Percentiles rank a stretch among this genome's conserved stretches.
Evolutionary conservation across 1,140 invertebrate species (phyloP).

Genomic region (Drosophila suzukii): DNA sequence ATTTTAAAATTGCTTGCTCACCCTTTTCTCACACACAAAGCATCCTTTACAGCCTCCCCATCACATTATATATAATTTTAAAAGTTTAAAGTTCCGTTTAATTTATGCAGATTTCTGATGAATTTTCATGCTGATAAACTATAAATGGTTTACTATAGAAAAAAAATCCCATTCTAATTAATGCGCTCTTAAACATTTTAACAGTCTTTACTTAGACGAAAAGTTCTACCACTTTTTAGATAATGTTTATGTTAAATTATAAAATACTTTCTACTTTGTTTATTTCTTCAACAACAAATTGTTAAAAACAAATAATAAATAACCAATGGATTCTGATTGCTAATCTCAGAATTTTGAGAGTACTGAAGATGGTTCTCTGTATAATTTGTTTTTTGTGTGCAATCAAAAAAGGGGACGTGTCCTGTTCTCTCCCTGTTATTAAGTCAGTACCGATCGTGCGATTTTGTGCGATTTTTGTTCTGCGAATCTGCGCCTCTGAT

Average conservation of each 20-base stretch:
- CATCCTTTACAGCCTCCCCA: not conserved
- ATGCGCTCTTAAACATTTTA: too few relatives aligned
- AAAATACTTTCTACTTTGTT: too few relatives aligned
- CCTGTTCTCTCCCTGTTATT: conserved; percentile 35
- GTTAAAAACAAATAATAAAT: not conserved
- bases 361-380: not conserved
- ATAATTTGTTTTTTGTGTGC: conserved; percentile 1
- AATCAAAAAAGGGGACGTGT: conserved; percentile 30
- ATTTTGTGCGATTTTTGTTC: conserved; percentile 28
- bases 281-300: too few relatives aligned
- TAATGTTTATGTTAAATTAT: too few relatives aligned
- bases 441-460: conserved; percentile 18
- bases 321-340: not conserved
- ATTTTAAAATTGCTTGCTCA: conserved; percentile 30
- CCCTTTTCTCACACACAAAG: not conserved
- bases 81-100: not conserved
- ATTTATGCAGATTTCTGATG: too few relatives aligned
- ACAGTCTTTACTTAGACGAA: too few relatives aligned
- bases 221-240: too few relatives aligned
- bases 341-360: not conserved
- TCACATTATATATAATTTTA: not conserved
- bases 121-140: too few relatives aligned
- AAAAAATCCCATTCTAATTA: too few relatives aligned
- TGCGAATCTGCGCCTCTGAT: not conserved
- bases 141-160: too few relatives aligned